Evolutionary conservation across 2,113 vertebrate genomes (phyloP), one percentile per base, ranked within the genome.

Genomic region (Lagopus leucura): DNA sequence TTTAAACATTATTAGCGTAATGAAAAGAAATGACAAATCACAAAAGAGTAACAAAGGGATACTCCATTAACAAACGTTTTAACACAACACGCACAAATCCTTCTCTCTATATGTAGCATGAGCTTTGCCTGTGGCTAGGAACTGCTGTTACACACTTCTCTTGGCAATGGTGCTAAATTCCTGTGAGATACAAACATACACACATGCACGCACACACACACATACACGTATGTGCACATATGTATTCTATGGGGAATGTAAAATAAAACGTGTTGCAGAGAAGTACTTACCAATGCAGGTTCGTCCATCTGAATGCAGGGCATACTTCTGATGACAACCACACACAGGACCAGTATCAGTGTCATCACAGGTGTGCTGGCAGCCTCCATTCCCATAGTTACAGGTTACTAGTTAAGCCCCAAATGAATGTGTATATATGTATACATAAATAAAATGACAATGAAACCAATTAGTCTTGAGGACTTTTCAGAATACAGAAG

Each of bases 361-460:
- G 98, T 99, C 99, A 57, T 99, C 99, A 57, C 99, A 99, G 57
- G 98, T 98, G 98, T 99, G 99, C 38, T 99, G 99, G 97, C 99
- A 99, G 84, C 99, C 99, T 90, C 99, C 99, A 60, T 99, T 99
- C 94, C 99, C 99, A 97, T 99, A 99, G 98, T 99, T 99, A 98
- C 99, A 99, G 90, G 99, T 99, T 97, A 99, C 99, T 99, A 98
- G 98, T 94, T 81, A 95, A 97, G 96, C 94, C 97, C 97, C 75
- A 90, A 91, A 96, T 86, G 95, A 93, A 92, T 94, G 69, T 82
- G 66, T 93, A 92, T 96, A 96, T 95, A 96, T 92, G 82, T 95
- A 94, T 95, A 86, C 42, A 95, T 64, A 97, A 97, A 98, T 97
- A 97, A 97, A 98, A 97, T 8, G 76, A 98, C 92, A 97, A 97